Percentiles rank a stretch among this genome's conserved stretches.
phyloP scores from a whole-genome alignment of 2,113 vertebrate species.

The Regulus satrapa region DNA sequence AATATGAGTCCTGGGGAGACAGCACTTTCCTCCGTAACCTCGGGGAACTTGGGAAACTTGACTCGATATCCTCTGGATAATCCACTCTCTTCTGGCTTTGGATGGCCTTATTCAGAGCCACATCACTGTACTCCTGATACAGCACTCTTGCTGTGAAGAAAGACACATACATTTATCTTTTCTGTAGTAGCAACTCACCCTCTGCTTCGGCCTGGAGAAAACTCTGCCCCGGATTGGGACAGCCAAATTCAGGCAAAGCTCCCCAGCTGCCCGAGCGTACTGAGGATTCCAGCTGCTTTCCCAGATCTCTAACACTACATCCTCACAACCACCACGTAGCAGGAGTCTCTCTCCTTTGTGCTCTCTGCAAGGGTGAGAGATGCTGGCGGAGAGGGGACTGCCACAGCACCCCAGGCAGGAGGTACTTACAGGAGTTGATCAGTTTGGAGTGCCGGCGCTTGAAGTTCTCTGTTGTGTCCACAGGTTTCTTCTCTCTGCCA shows the following conservation, averaged over 20 bases:
- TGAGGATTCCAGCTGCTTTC: not conserved
- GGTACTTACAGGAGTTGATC: conserved; percentile 75
- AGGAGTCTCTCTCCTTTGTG: not conserved
- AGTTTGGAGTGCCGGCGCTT: conserved; percentile 72
- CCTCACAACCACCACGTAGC: not conserved
- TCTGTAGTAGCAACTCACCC: not conserved
- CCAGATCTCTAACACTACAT: not conserved
- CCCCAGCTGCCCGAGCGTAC: not conserved
- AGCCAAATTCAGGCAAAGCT: not conserved
- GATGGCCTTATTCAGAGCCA: conserved; percentile 88
- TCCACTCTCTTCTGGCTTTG: conserved; percentile 85
- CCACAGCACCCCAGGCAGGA: not conserved
- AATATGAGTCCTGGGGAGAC: conserved; percentile 74
- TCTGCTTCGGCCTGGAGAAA: not conserved
- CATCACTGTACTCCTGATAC: conserved; percentile 94
- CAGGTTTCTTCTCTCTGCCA: conserved; percentile 71
- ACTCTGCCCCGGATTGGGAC: not conserved
- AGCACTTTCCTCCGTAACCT: conserved; percentile 60
- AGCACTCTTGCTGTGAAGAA: conserved; percentile 79
- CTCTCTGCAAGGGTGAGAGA: not conserved
- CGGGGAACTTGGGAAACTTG: conserved; percentile 52
- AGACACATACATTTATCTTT: not conserved
- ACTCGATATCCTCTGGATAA: conserved; percentile 34
- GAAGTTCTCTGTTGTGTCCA: conserved; percentile 45
- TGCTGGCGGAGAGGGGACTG: not conserved